These are phyloP conservation scores for Arvicanthis niloticus DNA, from an alignment of 2,113 vertebrate genomes.

Conservation along the genomic window DNA sequence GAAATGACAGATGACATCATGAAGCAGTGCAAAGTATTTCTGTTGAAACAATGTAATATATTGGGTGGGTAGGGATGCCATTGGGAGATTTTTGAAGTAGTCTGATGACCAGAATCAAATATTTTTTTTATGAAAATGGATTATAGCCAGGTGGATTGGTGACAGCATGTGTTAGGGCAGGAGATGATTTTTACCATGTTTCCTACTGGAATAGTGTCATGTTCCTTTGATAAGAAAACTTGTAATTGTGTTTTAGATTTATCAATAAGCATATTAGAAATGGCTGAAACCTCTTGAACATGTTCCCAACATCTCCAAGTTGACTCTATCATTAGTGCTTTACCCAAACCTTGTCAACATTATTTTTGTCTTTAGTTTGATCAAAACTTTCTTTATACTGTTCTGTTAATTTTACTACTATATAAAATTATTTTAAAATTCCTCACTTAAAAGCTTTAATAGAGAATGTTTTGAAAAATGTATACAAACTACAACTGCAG, in stretches of 20 bases:
- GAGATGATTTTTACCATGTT: neutral
- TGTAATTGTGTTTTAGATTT: neutral
- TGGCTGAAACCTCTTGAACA: neutral
- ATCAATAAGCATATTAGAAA: neutral
- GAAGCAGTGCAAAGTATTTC: neutral
- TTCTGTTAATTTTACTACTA: slow-evolving; percentile 3
- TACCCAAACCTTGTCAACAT: neutral
- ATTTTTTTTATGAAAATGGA: neutral
- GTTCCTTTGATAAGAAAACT: slow-evolving; percentile 15
- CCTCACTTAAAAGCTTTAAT: neutral
- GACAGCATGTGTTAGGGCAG: neutral
- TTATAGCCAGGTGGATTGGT: neutral
- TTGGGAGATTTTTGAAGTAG: neutral
- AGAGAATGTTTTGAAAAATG: neutral
- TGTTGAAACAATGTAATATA: neutral
- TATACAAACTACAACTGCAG: neutral
- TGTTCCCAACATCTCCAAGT: neutral
- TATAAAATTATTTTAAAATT: slow-evolving; percentile 7
- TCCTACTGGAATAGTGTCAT: neutral
- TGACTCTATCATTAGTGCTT: slow-evolving; percentile 1
- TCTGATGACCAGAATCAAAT: neutral
- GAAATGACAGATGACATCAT: neutral
- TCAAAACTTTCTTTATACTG: neutral
- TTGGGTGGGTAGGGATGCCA: neutral
- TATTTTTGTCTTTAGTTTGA: neutral